phyloP scores from a whole-genome alignment of 2,888 invertebrate species.

The Ennomos quercinarius region DNA sequence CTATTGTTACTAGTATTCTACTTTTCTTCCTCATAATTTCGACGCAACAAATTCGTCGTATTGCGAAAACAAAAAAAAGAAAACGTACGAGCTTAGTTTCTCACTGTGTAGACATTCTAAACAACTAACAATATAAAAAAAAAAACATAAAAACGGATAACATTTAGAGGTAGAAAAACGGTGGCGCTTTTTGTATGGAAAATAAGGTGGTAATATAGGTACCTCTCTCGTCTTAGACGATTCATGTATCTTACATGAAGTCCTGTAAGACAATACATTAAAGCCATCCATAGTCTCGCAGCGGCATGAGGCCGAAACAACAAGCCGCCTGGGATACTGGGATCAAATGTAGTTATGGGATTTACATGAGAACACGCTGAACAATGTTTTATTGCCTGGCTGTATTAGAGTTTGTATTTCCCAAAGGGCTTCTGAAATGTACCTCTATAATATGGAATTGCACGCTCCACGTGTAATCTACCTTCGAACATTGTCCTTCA shows the following conservation, averaged over 20 bases:
- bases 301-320: slow-evolving; percentile 49
- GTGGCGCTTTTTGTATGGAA: too few relatives aligned
- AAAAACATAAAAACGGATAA: too few relatives aligned
- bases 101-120: too few relatives aligned
- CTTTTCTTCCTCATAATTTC: too few relatives aligned
- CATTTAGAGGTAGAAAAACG: too few relatives aligned
- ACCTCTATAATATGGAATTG: slow-evolving; percentile 57
- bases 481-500: slow-evolving; percentile 35
- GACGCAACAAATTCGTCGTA: too few relatives aligned
- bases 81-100: too few relatives aligned
- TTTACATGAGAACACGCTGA: slow-evolving; percentile 73
- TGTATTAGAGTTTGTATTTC: slow-evolving; percentile 76
- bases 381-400: slow-evolving; percentile 71
- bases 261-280: slow-evolving; percentile 20
- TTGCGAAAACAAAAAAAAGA: too few relatives aligned
- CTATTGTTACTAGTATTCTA: too few relatives aligned
- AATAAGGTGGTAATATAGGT: too few relatives aligned
- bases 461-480: slow-evolving; percentile 54
- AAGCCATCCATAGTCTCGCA: slow-evolving; percentile 24
- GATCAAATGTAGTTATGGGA: slow-evolving; percentile 71
- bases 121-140: too few relatives aligned
- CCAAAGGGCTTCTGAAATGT: slow-evolving; percentile 66
- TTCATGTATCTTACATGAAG: not conserved
- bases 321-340: slow-evolving; percentile 58
- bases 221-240: too few relatives aligned